phyloP scores from a whole-genome alignment of 2,888 invertebrate species.

The Pollenia griseotomentosa region DNA sequence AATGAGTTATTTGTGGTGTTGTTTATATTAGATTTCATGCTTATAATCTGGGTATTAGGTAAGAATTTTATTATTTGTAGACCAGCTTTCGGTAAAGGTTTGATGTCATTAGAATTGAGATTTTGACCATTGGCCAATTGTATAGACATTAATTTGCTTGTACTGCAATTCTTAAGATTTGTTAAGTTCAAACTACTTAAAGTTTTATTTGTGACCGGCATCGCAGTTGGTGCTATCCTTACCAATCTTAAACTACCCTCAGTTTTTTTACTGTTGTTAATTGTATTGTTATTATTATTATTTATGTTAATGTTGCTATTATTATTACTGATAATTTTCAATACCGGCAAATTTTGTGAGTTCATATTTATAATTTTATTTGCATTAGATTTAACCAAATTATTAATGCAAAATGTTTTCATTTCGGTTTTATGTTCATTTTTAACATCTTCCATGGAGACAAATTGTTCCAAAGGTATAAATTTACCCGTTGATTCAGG shows the following conservation, averaged over 20 bases:
- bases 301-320: slow-evolving; percentile 32
- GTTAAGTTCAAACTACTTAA: slow-evolving; percentile 17
- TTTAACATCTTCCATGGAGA: slow-evolving; percentile 23
- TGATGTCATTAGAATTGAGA: slow-evolving; percentile 19
- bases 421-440: slow-evolving; percentile 3
- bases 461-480: slow-evolving; percentile 55
- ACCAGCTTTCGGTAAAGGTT: slow-evolving; percentile 51
- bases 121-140: slow-evolving; percentile 34
- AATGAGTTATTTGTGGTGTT: slow-evolving; percentile 16
- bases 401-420: slow-evolving; percentile 48
- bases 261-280: slow-evolving; percentile 9
- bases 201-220: slow-evolving; percentile 1
- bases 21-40: slow-evolving; percentile 16
- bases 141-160: slow-evolving; percentile 12
- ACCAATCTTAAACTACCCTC: slow-evolving; percentile 43
- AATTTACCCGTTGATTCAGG: slow-evolving; percentile 66
- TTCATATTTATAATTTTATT: slow-evolving; percentile 37
- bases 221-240: slow-evolving; percentile 39
- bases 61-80: slow-evolving; percentile 68
- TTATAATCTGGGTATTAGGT: slow-evolving; percentile 51
- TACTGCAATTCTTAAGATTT: not conserved
- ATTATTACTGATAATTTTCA: slow-evolving; percentile 53
- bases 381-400: slow-evolving; percentile 24
- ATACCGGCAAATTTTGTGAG: slow-evolving; percentile 27
- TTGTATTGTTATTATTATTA: slow-evolving; percentile 18